Percentiles rank a stretch among this genome's conserved stretches.
These are phyloP conservation scores for Hippocampus kuda DNA, from an alignment of 2,797 vertebrate genomes.

Conservation along the genomic window DNA sequence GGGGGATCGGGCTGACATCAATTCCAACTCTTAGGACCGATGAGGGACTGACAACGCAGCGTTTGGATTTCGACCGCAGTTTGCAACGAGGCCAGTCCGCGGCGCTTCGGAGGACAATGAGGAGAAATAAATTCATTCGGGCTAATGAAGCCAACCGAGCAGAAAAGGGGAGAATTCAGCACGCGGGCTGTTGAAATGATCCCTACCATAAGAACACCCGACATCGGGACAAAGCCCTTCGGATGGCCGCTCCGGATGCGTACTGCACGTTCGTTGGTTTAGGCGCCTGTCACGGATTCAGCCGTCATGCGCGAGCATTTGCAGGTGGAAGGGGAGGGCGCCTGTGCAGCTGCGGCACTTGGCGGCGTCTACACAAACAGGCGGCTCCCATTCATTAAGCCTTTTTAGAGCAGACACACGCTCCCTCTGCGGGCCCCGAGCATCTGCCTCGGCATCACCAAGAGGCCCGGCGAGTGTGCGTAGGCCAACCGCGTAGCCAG, in stretches of 20 bases:
- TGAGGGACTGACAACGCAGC: conserved; percentile 38
- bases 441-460: conserved; percentile 64
- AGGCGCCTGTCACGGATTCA: conserved; percentile 38
- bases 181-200: conserved; percentile 14
- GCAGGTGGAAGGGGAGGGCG: conserved; percentile 11
- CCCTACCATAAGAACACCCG: conserved; percentile 35
- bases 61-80: conserved; percentile 8
- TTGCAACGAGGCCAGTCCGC: conserved; percentile 43
- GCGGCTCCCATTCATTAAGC: conserved; percentile 66
- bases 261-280: not conserved
- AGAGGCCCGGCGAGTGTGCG: conserved; percentile 18
- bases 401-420: conserved; percentile 64
- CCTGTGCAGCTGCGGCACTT: conserved; percentile 64
- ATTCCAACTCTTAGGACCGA: conserved; percentile 54
- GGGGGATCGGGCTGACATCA: conserved; percentile 49
- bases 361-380: conserved; percentile 62
- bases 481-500: conserved; percentile 18
- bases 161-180: conserved; percentile 23
- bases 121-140: conserved; percentile 62
- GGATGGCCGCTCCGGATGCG: conserved; percentile 9
- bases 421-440: conserved; percentile 59
- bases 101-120: conserved; percentile 60
- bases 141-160: conserved; percentile 61
- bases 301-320: conserved; percentile 1
- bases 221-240: conserved; percentile 25